These are phyloP conservation scores for Patella vulgata DNA, from an alignment of 1,140 invertebrate genomes.

Conservation along the genomic window DNA sequence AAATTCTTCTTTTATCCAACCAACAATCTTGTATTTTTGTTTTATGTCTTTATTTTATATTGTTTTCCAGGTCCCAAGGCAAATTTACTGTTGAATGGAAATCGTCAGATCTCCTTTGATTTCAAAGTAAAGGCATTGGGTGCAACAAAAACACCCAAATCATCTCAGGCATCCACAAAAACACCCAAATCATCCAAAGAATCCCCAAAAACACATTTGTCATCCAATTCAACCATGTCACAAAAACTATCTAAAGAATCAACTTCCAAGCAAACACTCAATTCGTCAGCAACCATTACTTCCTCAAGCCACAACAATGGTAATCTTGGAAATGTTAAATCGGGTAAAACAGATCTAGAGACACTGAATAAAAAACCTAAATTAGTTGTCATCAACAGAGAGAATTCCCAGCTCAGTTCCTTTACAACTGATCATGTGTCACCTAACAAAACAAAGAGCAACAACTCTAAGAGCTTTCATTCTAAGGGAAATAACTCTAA, in stretches of 20 bases:
- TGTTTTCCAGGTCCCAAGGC: conserved; percentile 42
- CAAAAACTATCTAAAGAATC: neutral
- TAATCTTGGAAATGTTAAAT: too few relatives aligned
- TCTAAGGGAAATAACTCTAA: too few relatives aligned
- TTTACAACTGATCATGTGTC: neutral
- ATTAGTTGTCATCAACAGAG: conserved; percentile 35
- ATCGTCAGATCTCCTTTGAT: too few relatives aligned
- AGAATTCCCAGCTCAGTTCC: conserved; percentile 35
- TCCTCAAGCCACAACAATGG: neutral
- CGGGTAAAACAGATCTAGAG: too few relatives aligned
- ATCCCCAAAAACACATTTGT: conserved; percentile 7
- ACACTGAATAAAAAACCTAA: conserved; percentile 21
- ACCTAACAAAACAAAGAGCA: too few relatives aligned
- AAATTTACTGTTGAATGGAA: conserved; percentile 9
- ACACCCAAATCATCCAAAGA: neutral
- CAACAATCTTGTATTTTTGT: too few relatives aligned
- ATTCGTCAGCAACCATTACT: neutral
- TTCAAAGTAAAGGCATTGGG: conserved; percentile 3
- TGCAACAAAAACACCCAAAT: conserved; percentile 26
- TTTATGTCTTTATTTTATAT: too few relatives aligned
- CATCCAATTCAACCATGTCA: neutral
- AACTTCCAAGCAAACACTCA: neutral
- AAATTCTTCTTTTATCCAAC: too few relatives aligned
- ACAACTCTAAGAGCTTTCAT: too few relatives aligned
- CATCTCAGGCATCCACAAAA: conserved; percentile 33